Conservation (phyloP, 2,888 invertebrate genomes). For the Trissonchulus sp. region DNA sequence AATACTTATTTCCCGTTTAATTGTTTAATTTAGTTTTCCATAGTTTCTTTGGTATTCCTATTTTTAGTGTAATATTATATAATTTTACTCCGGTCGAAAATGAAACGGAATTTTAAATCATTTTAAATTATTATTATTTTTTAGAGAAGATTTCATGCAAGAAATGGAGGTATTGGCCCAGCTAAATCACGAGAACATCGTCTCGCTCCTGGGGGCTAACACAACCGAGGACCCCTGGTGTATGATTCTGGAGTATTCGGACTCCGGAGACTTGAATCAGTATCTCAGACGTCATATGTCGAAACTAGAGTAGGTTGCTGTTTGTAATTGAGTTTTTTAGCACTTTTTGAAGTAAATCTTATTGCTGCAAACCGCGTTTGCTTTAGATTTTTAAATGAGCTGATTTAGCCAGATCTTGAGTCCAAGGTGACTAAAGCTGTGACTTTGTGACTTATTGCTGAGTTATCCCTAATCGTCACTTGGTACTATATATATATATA, state of each 20-base stretch:
- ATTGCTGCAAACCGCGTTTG: no score
- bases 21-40: neutral
- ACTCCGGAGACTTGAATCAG: constrained; percentile 71
- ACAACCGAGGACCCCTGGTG: constrained; percentile 75
- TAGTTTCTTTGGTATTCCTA: no score
- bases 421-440: no score
- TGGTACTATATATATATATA: no score
- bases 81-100: no score
- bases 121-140: constrained; percentile 39
- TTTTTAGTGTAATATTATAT: no score
- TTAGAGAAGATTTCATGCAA: constrained; percentile 73
- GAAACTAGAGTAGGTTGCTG: neutral
- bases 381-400: no score
- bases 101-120: no score
- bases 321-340: neutral
- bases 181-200: constrained; percentile 75
- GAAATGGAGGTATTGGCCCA: constrained; percentile 78
- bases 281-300: constrained; percentile 60
- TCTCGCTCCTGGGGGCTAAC: constrained; percentile 72
- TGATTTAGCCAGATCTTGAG: no score
- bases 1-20: constrained; percentile 50
- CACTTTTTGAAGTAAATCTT: neutral
- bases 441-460: no score
- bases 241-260: constrained; percentile 79
- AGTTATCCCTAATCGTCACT: no score